Evolutionary conservation across 1,140 invertebrate species (phyloP), one percentile per base, ranked within the genome.

Genomic region (Eufriesea mexicana): DNA sequence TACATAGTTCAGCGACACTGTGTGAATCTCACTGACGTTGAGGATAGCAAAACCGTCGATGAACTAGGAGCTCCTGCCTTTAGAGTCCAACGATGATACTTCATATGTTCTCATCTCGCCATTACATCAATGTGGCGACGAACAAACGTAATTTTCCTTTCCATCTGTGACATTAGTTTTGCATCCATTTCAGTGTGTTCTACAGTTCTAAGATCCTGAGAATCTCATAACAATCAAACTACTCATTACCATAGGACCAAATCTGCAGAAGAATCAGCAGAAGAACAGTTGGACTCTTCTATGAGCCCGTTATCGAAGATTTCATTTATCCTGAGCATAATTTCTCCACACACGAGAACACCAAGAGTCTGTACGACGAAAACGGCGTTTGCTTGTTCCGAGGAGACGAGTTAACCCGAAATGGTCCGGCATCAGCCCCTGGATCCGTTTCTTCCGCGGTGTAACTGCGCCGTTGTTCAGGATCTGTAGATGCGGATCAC

Each of bases 401-500:
- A 62, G 72, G n/a, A 35, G 72, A 79, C 66, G 66, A 70, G 25
- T 20, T 0, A 55, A 55, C 49, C 47, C 54, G 35, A 57, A 2
- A 9, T 54, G 70, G 35, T 25, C 54, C 9, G 67, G 67, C 67
- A 45, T 84, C 64, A 84, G 54, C 62, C 70, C 49, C 67, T 71
- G 83, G 71, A 82, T 68, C 71, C 73, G 79, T 82, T 75, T 55
- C 71, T 84, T 57, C n/a, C 64, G 71, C 59, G 73, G 49, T 59
- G 5, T 35, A 20, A 35, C 42, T n/a, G 84, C 16, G 74, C 73
- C 80, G 55, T 23, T 14, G 76, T 91, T 96, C 96, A 98, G 91
- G 97, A 98, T 89, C 97, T 98, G 94, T 98, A 99, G 23, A 98
- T 99, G 87, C 98, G 96, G 84, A 99, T 99, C 79, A 99, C 98